Conservation (phyloP, 2,113 vertebrate species). For the Barnardius zonarius region DNA sequence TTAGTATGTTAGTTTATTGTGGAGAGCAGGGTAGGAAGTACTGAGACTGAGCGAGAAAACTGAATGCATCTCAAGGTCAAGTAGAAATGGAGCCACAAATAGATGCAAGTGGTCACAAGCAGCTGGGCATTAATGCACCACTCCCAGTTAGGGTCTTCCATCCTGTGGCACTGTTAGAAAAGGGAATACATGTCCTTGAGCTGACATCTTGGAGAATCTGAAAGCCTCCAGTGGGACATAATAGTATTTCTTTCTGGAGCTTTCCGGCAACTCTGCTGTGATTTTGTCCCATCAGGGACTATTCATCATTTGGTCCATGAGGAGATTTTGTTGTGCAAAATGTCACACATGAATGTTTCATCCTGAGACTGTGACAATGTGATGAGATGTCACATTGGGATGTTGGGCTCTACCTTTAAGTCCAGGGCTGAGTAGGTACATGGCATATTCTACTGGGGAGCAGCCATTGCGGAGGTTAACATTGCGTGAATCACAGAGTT, state of each 20-base stretch:
- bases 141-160: neutral
- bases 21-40: neutral
- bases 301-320: neutral
- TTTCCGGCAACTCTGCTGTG: neutral
- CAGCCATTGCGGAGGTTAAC: neutral
- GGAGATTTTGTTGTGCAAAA: neutral
- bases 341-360: neutral
- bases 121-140: neutral
- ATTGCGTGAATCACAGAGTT: neutral
- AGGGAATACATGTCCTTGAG: neutral
- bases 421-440: neutral
- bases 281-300: slow-evolving; percentile 5
- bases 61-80: neutral
- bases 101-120: neutral
- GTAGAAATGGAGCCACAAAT: neutral
- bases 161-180: neutral
- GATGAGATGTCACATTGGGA: neutral
- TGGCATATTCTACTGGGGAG: neutral
- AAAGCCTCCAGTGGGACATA: neutral
- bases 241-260: neutral
- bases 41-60: neutral
- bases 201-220: neutral
- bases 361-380: neutral
- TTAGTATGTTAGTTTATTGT: neutral
- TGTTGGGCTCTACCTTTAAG: neutral